phyloP scores from a whole-genome alignment of 1,140 invertebrate species.

The Lordiphosa collinella region DNA sequence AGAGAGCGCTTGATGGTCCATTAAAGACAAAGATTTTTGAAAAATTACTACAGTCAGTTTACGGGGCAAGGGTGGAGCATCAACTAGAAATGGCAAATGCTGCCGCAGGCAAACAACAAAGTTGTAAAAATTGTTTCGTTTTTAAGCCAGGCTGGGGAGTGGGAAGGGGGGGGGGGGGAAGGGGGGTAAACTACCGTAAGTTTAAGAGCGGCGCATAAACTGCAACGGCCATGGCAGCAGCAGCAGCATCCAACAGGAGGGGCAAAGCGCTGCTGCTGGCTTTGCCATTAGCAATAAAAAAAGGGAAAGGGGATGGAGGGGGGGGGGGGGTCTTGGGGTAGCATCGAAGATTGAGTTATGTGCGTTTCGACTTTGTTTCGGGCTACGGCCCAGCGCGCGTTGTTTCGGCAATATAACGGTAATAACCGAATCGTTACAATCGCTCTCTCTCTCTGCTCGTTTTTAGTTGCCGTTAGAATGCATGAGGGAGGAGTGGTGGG shows the following conservation, averaged over 20 bases:
- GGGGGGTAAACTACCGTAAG: conserved; percentile 68
- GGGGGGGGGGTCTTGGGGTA: background rate
- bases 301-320: conserved; percentile 25
- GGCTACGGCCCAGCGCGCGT: conserved; percentile 38
- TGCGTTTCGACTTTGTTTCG: conserved; percentile 77
- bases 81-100: conserved; percentile 62
- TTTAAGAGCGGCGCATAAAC: conserved; percentile 72
- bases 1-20: conserved; percentile 69
- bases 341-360: conserved; percentile 79
- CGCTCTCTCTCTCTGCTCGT: conserved; percentile 48
- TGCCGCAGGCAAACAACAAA: conserved; percentile 76
- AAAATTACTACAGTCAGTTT: conserved; percentile 74
- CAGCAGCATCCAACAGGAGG: conserved; percentile 8
- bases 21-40: conserved; percentile 79
- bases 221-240: conserved; percentile 43
- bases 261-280: background rate
- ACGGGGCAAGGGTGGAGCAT: conserved; percentile 13
- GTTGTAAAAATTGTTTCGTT: conserved; percentile 79
- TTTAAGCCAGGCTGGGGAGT: conserved; percentile 39
- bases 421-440: conserved; percentile 79
- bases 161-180: background rate
- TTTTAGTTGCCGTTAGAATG: conserved; percentile 76
- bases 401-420: conserved; percentile 79
- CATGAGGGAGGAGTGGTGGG: conserved; percentile 2
- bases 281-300: conserved; percentile 72